Conservation (phyloP, 1,140 invertebrate genomes). For the Drosophila lowei region DNA sequence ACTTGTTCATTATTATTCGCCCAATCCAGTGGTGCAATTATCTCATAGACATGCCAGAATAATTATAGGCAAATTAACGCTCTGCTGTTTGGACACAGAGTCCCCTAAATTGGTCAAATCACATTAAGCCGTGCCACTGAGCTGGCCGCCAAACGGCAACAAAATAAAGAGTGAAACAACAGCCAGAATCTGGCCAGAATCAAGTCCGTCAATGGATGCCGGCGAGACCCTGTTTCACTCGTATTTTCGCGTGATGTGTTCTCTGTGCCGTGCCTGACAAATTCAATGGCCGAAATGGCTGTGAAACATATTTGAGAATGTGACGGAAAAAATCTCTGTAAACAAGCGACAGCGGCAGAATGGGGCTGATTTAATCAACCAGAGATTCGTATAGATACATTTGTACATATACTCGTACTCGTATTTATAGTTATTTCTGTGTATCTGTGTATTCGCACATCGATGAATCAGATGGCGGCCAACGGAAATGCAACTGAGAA, state of each 20-base stretch:
- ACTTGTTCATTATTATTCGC: conserved; percentile 36
- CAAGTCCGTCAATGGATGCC: conserved; percentile 57
- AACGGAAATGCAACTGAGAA: conserved; percentile 64
- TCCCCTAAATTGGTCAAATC: conserved; percentile 65
- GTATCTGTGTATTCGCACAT: conserved; percentile 5
- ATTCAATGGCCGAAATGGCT: conserved; percentile 68
- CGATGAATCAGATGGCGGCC: conserved; percentile 67
- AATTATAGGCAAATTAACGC: conserved; percentile 76
- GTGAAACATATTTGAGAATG: conserved; percentile 65
- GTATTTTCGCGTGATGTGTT: conserved; percentile 41
- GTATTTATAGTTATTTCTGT: background rate
- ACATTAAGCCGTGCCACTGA: conserved; percentile 64
- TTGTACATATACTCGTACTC: conserved; percentile 2
- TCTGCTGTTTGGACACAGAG: conserved; percentile 47
- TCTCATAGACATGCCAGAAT: conserved; percentile 37
- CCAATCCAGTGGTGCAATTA: conserved; percentile 46
- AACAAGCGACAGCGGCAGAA: conserved; percentile 49
- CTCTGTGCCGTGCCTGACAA: conserved; percentile 35
- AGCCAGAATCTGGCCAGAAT: conserved; percentile 34
- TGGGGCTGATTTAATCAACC: conserved; percentile 66
- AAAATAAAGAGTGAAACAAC: conserved; percentile 29
- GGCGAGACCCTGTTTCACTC: conserved; percentile 30
- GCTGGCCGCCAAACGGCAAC: conserved; percentile 11
- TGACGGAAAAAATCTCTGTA: conserved; percentile 65
- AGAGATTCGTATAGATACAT: conserved; percentile 7